Evolutionary conservation across 2,888 invertebrate genomes (phyloP).

Genomic region (Hesperia comma): DNA sequence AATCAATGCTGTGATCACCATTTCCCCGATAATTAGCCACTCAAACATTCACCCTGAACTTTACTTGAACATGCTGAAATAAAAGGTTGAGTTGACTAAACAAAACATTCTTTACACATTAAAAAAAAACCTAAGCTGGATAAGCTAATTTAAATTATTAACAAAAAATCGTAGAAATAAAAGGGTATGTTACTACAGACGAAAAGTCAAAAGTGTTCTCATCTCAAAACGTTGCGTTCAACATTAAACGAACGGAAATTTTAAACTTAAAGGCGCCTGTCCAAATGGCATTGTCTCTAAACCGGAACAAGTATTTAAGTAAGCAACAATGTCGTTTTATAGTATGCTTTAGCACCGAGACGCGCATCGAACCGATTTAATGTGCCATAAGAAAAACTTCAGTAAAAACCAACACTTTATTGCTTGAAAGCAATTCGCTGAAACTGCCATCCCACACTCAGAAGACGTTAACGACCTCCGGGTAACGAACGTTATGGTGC

Average conservation of each 20-base stretch:
- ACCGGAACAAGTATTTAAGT: constrained; percentile 16
- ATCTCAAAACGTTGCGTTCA: too few relatives aligned
- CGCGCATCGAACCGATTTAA: constrained; percentile 61
- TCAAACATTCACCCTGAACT: background rate
- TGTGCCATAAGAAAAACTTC: constrained; percentile 68
- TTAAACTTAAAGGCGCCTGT: background rate
- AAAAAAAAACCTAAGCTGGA: too few relatives aligned
- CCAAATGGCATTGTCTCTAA: constrained; percentile 1
- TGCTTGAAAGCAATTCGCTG: constrained; percentile 68
- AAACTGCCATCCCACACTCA: constrained; percentile 46
- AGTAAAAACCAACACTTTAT: constrained; percentile 71
- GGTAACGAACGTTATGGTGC: background rate
- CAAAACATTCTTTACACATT: too few relatives aligned
- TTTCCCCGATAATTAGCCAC: constrained; percentile 22
- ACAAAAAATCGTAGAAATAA: too few relatives aligned
- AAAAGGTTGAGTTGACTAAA: too few relatives aligned
- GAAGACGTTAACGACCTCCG: constrained; percentile 5
- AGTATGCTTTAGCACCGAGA: constrained; percentile 31
- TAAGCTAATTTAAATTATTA: too few relatives aligned
- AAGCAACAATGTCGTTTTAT: constrained; percentile 23
- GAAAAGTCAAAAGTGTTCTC: background rate
- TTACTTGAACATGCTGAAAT: background rate
- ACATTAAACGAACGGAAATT: too few relatives aligned
- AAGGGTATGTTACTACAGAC: too few relatives aligned
- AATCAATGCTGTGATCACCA: constrained; percentile 50